Evolutionary conservation across 2,113 vertebrate species (phyloP), one percentile per base, ranked within the genome.

Genomic region (Catharus bicknelli): DNA sequence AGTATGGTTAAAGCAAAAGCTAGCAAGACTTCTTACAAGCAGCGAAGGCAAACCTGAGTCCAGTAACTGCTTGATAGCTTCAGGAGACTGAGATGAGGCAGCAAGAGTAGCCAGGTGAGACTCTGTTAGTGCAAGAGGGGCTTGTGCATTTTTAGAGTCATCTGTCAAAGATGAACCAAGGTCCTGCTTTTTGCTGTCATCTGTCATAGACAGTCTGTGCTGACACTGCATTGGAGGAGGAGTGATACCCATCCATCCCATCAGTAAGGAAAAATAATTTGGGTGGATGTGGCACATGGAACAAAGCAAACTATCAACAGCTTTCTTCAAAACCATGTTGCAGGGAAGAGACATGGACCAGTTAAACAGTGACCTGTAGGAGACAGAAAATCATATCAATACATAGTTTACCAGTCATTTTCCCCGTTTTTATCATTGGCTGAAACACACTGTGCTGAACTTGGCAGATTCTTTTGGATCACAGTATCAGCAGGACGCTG

Each of bases 271-370:
- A 97, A 99, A 99, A 94, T 99, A 99, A 95, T 97, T 99, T 30
- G 99, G 99, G 92, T 99, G 99, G 93, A 99, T 98, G 96, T 99
- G 99, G 94, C 99, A 99, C 98, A 99, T 99, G 17, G 99, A 99
- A 93, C 99, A 99, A 82, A 99, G 98, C 62, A 99, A 97, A 96
- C 99, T 99, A 95, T 99, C 99, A 92, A 99, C 99, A 3, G 99
- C 99, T 96, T 99, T 99, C 98, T 99, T 99, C 97, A 99, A 98
- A 92, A 99, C 99, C 96, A 99, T 97, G 97, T 98, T 99, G 95
- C 98, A 99, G 1, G 99, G 98, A 96, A 99, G 98, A 48, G 99
- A 99, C 99, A 99, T 99, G 89, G 99, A 99, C 99, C 99, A 99
- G 96, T 98, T 99, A 95, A 98, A 99, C 86, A 99, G 97, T 45